A percentile compares a stretch with the other conserved stretches of the same genome.
These are phyloP conservation scores for Coranthus polyacanthus DNA, from an alignment of 2,797 vertebrate genomes.

Conservation along the genomic window DNA sequence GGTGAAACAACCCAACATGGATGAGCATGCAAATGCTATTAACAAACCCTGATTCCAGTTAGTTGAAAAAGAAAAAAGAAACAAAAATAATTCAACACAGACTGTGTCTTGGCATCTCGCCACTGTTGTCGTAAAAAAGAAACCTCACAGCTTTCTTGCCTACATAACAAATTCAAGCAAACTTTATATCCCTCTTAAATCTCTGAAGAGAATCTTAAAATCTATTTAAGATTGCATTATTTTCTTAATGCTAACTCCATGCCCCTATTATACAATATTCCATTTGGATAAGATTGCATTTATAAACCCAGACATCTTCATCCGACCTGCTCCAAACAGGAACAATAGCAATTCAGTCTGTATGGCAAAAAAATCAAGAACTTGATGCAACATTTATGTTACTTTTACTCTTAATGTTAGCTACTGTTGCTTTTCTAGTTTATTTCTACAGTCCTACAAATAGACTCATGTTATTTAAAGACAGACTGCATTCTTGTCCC, in stretches of 20 bases:
- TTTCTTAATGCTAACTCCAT: slow-evolving; percentile 63
- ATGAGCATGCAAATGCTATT: slow-evolving; percentile 53
- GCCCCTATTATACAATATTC: slow-evolving; percentile 69
- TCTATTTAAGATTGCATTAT: slow-evolving; percentile 42
- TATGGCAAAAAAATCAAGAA: slow-evolving; percentile 52
- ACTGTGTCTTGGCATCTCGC: slow-evolving; percentile 52
- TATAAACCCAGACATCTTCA: slow-evolving; percentile 55
- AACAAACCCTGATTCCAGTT: slow-evolving; percentile 79
- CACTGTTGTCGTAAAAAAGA: slow-evolving; percentile 43
- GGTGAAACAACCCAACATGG: slow-evolving; percentile 66
- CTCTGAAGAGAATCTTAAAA: slow-evolving; percentile 66
- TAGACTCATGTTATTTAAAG: slow-evolving; percentile 35
- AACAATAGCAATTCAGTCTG: slow-evolving; percentile 54
- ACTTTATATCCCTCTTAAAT: slow-evolving; percentile 70
- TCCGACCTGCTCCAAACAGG: slow-evolving; percentile 53
- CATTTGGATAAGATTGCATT: slow-evolving; percentile 70
- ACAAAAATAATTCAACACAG: slow-evolving; percentile 2
- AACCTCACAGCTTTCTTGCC: slow-evolving; percentile 66
- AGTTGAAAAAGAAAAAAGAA: slow-evolving; percentile 51
- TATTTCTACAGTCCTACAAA: slow-evolving; percentile 45
- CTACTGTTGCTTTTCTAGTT: slow-evolving; percentile 42
- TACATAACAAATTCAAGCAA: slow-evolving; percentile 65
- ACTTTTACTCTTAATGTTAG: slow-evolving; percentile 52
- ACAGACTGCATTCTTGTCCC: slow-evolving; percentile 52
- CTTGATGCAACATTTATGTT: slow-evolving; percentile 43